phyloP scores from a whole-genome alignment of 2,113 vertebrate species.

The Amia ocellicauda region DNA sequence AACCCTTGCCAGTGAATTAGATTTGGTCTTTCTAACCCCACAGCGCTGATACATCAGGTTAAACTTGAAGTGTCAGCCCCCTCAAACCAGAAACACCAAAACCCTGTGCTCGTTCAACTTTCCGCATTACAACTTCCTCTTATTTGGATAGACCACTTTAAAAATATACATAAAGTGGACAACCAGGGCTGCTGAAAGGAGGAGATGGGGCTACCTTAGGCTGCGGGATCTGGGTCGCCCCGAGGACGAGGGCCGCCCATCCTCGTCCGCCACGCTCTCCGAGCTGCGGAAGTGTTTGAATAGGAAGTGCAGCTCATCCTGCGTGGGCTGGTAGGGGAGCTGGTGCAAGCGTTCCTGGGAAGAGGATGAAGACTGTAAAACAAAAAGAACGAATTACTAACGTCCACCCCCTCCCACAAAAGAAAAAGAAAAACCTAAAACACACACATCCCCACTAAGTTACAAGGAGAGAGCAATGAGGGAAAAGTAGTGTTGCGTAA shows the following conservation, averaged over 20 bases:
- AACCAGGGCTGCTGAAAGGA: constrained; percentile 36
- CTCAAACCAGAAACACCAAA: too few species aligned
- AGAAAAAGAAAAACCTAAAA: not conserved
- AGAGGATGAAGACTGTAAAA: constrained; percentile 86
- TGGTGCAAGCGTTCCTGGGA: constrained; percentile 96
- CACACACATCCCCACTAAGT: not conserved
- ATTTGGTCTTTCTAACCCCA: too few species aligned
- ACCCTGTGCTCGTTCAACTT: too few species aligned
- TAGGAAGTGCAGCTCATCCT: constrained; percentile 94
- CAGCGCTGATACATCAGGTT: too few species aligned
- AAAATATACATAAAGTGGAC: too few species aligned
- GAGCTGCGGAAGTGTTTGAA: constrained; percentile 95
- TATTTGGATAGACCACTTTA: too few species aligned
- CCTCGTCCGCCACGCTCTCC: constrained; percentile 83
- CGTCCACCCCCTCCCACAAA: not conserved
- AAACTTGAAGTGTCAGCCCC: too few species aligned
- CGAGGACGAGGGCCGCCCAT: constrained; percentile 72
- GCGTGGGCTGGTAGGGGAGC: constrained; percentile 93
- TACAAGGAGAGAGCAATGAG: too few species aligned
- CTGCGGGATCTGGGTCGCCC: constrained; percentile 87
- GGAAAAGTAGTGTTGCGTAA: too few species aligned
- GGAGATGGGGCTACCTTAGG: constrained; percentile 73
- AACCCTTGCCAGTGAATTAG: too few species aligned
- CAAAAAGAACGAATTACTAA: constrained; percentile 19
- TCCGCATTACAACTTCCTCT: too few species aligned